Conservation (phyloP, 2,797 vertebrate genomes). For the Labeo calbasu region DNA sequence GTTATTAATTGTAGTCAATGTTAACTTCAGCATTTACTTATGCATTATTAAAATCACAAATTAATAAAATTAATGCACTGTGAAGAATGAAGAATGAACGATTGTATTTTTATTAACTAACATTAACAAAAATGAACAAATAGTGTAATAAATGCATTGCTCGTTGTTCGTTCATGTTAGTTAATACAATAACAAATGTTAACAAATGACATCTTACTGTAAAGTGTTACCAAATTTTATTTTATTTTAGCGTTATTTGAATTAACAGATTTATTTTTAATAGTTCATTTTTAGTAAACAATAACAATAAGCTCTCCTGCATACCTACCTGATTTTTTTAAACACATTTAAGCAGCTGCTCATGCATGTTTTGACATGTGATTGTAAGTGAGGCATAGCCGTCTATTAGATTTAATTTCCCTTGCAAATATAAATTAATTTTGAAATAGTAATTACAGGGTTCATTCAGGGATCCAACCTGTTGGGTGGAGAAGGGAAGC, state of each 20-base stretch:
- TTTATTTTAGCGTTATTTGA: neutral
- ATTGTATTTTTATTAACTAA: no score
- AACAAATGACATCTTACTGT: no score
- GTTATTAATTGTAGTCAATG: no score
- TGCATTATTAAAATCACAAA: no score
- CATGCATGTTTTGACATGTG: neutral
- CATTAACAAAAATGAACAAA: no score
- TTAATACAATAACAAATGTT: no score
- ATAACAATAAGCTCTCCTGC: neutral
- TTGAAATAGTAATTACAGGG: conserved; percentile 33
- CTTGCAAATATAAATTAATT: neutral
- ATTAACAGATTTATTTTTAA: neutral
- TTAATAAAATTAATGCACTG: no score
- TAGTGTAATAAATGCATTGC: no score
- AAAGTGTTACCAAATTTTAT: no score
- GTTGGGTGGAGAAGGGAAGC: conserved; percentile 43
- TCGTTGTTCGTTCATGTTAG: no score
- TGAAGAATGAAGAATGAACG: no score
- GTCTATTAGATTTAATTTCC: neutral
- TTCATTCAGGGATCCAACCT: conserved; percentile 31
- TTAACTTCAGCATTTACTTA: no score
- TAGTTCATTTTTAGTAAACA: neutral
- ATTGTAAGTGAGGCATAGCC: neutral
- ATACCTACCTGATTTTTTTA: neutral
- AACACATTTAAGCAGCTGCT: neutral